These are phyloP conservation scores for Tragopan temminckii DNA, from an alignment of 2,797 vertebrate genomes.

Conservation along the genomic window DNA sequence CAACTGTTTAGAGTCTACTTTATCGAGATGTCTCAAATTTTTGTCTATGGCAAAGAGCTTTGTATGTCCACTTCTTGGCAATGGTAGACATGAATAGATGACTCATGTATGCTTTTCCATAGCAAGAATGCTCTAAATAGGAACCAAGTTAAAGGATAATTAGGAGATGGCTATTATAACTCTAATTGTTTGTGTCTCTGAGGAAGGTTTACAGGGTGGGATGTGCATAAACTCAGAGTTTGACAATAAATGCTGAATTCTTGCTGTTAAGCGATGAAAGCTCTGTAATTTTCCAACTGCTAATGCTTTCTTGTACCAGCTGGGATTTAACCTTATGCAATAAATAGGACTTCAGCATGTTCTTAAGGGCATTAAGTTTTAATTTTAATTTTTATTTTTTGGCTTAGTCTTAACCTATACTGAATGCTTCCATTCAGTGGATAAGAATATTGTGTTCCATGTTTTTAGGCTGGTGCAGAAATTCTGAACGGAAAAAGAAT, in stretches of 20 bases:
- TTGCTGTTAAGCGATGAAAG: not conserved
- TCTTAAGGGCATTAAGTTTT: not conserved
- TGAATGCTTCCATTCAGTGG: not conserved
- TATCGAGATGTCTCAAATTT: not conserved
- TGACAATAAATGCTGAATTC: not conserved
- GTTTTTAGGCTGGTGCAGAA: not conserved
- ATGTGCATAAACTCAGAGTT: not conserved
- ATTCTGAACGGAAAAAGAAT: not conserved
- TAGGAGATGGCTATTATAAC: slow-evolving; percentile 8
- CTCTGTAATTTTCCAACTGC: not conserved
- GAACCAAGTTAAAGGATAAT: slow-evolving; percentile 10
- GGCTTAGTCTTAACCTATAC: not conserved
- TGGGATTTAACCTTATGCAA: not conserved
- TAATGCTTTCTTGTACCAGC: not conserved
- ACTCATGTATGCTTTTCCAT: not conserved
- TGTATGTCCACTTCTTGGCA: not conserved
- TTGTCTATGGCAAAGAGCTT: not conserved
- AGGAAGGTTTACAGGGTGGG: not conserved
- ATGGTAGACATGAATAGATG: not conserved
- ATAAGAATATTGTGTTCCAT: not conserved
- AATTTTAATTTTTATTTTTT: not conserved
- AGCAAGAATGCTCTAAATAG: not conserved
- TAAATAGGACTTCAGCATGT: not conserved
- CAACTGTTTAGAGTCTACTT: not conserved
- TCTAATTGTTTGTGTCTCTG: not conserved